These are phyloP conservation scores for Tribolium castaneum DNA, from an alignment of 1,140 invertebrate species.

Conservation along the genomic window DNA sequence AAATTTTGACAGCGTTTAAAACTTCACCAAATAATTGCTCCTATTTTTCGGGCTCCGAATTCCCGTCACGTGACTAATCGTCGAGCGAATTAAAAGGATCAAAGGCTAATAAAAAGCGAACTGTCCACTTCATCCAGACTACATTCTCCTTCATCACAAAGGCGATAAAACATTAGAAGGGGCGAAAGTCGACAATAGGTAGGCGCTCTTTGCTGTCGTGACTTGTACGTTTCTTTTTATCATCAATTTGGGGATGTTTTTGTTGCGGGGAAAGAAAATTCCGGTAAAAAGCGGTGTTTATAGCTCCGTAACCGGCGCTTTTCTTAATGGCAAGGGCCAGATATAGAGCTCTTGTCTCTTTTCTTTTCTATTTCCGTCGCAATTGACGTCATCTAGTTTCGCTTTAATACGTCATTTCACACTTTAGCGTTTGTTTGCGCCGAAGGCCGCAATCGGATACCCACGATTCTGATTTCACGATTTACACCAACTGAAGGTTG, in stretches of 20 bases:
- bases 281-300: slow-evolving; percentile 28
- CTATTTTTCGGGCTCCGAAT: neutral
- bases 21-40: neutral
- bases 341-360: slow-evolving; percentile 4
- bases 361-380: slow-evolving; percentile 36
- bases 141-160: neutral
- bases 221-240: slow-evolving; percentile 26
- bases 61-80: neutral
- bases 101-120: neutral
- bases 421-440: slow-evolving; percentile 20
- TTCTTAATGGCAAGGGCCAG: slow-evolving; percentile 11
- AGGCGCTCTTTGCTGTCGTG: neutral
- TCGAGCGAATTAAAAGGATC: neutral
- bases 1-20: neutral
- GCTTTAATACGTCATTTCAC: slow-evolving; percentile 36
- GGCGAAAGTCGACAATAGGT: neutral
- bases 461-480: neutral
- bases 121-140: neutral
- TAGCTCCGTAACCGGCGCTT: slow-evolving; percentile 25
- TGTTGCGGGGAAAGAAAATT: neutral
- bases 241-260: slow-evolving; percentile 6
- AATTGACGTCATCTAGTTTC: slow-evolving; percentile 36
- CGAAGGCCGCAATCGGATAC: neutral
- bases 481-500: too few species aligned
- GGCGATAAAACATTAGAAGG: neutral